Evolutionary conservation across 1,140 invertebrate species (phyloP), one percentile per base, ranked within the genome.

Genomic region (Lethrus apterus): DNA sequence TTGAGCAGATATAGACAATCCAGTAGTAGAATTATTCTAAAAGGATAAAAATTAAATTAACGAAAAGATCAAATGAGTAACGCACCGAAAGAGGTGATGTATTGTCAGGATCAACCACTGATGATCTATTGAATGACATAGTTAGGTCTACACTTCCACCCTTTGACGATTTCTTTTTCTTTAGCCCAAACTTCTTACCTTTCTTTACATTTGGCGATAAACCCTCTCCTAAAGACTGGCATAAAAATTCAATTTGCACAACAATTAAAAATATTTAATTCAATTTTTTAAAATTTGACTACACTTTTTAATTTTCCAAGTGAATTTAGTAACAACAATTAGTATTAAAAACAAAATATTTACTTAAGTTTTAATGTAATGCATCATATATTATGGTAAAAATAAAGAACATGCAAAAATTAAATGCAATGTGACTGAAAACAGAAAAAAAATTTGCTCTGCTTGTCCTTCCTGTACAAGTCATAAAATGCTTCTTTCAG

Each of bases 131-230:
- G 43, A 65, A 64, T 32, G 70, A 67, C 10, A 70, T 70, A 2
- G 69, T 68, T 5, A 81, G 60, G 57, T 81, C 78, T 2, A 77
- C 73, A 44, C 78, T 80, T 5, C 74, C 74, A 45, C 77, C 78
- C 60, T 79, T 78, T 43, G 67, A 11, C 13, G 73, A 75, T 56
- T 83, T 83, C 64, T 81, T 81, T 57, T 80, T 80, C 21, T 78
- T 69, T 3, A 83, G 64, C n/a, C 78, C 78, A 62, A 83, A 84
- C 53, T 80, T 79, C 54, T 75, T 77, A 1, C 78, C 77, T 58
- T 82, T 82, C 61, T 82, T 83, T 1, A 80, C 73, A 57, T 75
- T 77, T 1, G 77, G 77, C 0, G 78, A 79, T 8, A 73, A 68
- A 35, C 76, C 75, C 52, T 80, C 78, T 21, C 72, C 51, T 52